A percentile compares a stretch with the other conserved stretches of the same genome.
Conservation (phyloP, 1,140 invertebrate genomes). For the Idris sp. region DNA sequence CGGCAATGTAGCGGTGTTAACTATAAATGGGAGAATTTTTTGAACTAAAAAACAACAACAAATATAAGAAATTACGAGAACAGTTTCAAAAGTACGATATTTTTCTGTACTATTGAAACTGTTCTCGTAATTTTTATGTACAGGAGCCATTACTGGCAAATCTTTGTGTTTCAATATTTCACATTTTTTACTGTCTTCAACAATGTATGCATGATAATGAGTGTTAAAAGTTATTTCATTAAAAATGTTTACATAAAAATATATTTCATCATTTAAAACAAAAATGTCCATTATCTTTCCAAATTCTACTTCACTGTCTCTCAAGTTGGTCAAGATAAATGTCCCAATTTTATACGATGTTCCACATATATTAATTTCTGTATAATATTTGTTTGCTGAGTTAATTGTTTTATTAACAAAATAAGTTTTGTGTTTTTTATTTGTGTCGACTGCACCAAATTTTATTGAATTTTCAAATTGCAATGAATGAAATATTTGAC, state of each 20-base stretch:
- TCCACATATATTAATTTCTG: neutral
- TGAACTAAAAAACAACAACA: too few relatives aligned
- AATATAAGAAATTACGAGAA: too few relatives aligned
- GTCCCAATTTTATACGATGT: constrained; percentile 1
- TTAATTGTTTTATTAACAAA: neutral
- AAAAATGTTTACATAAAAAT: constrained; percentile 3
- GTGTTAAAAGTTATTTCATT: neutral
- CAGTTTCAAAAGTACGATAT: too few relatives aligned
- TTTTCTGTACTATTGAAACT: too few relatives aligned
- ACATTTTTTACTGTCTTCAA: neutral
- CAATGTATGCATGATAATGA: constrained; percentile 4
- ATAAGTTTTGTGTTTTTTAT: neutral
- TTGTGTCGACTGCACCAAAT: neutral
- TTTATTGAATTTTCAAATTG: neutral
- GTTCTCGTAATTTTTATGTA: too few relatives aligned
- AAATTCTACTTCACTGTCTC: neutral
- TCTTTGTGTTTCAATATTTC: neutral
- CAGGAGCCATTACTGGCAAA: neutral
- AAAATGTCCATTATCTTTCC: neutral
- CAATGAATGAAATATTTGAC: neutral
- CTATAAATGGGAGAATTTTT: too few relatives aligned
- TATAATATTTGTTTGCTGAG: neutral
- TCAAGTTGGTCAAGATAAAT: neutral
- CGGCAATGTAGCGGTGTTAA: too few relatives aligned
- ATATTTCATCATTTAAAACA: neutral